These are phyloP conservation scores for Hoplodrina blanda DNA, from an alignment of 2,888 invertebrate genomes.

Conservation along the genomic window DNA sequence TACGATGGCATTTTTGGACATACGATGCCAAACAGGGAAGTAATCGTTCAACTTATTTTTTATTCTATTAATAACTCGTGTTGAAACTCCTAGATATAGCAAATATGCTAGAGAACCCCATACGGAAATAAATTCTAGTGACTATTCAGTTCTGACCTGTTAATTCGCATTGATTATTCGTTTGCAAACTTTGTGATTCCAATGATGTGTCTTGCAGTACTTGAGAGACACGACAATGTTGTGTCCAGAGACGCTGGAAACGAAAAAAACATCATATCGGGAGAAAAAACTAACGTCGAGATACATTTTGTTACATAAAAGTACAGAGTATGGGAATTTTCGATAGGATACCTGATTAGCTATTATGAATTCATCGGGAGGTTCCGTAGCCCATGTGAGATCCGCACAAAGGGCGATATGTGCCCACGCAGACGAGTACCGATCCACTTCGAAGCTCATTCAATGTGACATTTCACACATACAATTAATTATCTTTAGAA, in stretches of 20 bases:
- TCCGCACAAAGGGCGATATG: conserved; percentile 89
- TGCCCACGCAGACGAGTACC: conserved; percentile 87
- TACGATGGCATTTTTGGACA: too few species aligned
- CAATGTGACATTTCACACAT: conserved; percentile 88
- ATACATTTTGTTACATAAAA: conserved; percentile 1
- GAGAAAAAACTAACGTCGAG: conserved; percentile 3
- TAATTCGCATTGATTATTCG: conserved; percentile 79
- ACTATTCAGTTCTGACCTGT: conserved; percentile 71
- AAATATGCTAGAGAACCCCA: neutral
- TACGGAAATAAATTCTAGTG: neutral
- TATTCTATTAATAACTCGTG: neutral
- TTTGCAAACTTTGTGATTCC: conserved; percentile 77
- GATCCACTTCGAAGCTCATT: conserved; percentile 90
- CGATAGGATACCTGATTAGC: conserved; percentile 83
- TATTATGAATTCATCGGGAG: conserved; percentile 87
- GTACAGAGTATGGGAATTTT: neutral
- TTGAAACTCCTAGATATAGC: neutral
- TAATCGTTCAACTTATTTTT: neutral
- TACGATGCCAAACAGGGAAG: too few species aligned
- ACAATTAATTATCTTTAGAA: conserved; percentile 85
- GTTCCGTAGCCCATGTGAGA: conserved; percentile 88
- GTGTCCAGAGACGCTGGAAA: conserved; percentile 87
- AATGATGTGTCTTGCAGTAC: conserved; percentile 81
- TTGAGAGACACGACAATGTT: conserved; percentile 86
- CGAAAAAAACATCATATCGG: conserved; percentile 25